phyloP scores from a whole-genome alignment of 2,888 invertebrate species.

The Limnephilus lunatus region DNA sequence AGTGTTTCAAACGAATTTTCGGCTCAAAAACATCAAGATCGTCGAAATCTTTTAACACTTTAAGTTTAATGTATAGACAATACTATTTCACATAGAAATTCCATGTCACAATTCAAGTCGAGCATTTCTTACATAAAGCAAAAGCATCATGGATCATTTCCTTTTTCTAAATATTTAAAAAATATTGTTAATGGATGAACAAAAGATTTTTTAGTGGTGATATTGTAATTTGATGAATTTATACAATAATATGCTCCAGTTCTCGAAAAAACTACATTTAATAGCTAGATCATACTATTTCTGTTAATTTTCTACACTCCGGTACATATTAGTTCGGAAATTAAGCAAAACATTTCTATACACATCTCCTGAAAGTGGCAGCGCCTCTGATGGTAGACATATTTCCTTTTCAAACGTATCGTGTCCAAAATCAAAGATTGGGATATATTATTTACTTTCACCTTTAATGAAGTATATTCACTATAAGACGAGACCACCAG shows the following conservation, averaged over 20 bases:
- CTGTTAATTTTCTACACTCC: neutral
- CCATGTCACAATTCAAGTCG: conserved; percentile 12
- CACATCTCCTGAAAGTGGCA: neutral
- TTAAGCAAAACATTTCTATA: neutral
- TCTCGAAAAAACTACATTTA: neutral
- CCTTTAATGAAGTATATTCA: too few species aligned
- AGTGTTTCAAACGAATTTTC: conserved; percentile 34
- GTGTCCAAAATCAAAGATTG: neutral
- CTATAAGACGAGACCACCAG: too few species aligned
- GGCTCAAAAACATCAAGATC: neutral
- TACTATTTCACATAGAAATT: conserved; percentile 8
- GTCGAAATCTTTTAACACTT: neutral
- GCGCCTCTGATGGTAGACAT: neutral
- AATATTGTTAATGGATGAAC: neutral
- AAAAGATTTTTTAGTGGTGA: neutral
- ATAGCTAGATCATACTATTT: too few species aligned
- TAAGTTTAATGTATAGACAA: neutral
- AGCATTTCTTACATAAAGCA: conserved; percentile 24
- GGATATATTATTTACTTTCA: too few species aligned
- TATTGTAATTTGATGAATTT: neutral
- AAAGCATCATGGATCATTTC: neutral
- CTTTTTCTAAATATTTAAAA: neutral
- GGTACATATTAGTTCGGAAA: neutral
- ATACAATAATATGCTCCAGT: neutral
- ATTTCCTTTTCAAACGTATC: neutral